phyloP scores from a whole-genome alignment of 92 coral and sea anemone species.

The Epizoanthus illoricatus region DNA sequence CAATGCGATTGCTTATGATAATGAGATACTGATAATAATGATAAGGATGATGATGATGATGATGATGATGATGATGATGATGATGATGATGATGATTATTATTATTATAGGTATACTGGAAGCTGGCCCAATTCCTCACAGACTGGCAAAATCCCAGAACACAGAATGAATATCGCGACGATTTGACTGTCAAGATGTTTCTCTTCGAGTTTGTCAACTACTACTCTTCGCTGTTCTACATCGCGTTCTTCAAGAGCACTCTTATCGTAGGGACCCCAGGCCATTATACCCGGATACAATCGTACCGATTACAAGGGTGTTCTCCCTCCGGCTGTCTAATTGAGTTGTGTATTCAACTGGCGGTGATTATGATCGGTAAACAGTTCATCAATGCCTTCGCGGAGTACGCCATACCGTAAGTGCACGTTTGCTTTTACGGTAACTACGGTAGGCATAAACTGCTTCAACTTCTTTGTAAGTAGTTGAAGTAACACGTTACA shows the following conservation, averaged over 20 bases:
- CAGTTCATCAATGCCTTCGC: conserved; percentile 34
- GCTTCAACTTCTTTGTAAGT: too few species aligned
- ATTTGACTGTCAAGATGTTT: conserved; percentile 56
- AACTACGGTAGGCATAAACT: too few species aligned
- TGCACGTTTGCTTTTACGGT: neutral
- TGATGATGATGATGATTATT: neutral
- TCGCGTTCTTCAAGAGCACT: conserved; percentile 54
- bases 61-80: too few species aligned
- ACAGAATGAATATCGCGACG: conserved; percentile 45
- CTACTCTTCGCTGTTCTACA: conserved; percentile 53
- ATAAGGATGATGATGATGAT: too few species aligned
- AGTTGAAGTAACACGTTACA: too few species aligned
- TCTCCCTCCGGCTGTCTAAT: conserved; percentile 54
- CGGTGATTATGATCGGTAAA: conserved; percentile 57
- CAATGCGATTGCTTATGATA: too few species aligned
- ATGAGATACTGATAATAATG: too few species aligned
- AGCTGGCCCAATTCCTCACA: conserved; percentile 49
- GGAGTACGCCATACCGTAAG: conserved; percentile 55
- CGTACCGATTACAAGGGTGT: conserved; percentile 45
- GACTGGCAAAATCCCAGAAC: conserved; percentile 65
- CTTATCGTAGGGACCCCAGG: conserved; percentile 53
- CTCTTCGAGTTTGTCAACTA: conserved; percentile 57
- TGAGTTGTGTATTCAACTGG: conserved; percentile 55
- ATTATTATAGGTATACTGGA: conserved; percentile 35
- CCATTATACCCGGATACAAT: conserved; percentile 30